Evolutionary conservation across 1,140 invertebrate genomes (phyloP), one percentile per base, ranked within the genome.

Genomic region (Magallana angulata): DNA sequence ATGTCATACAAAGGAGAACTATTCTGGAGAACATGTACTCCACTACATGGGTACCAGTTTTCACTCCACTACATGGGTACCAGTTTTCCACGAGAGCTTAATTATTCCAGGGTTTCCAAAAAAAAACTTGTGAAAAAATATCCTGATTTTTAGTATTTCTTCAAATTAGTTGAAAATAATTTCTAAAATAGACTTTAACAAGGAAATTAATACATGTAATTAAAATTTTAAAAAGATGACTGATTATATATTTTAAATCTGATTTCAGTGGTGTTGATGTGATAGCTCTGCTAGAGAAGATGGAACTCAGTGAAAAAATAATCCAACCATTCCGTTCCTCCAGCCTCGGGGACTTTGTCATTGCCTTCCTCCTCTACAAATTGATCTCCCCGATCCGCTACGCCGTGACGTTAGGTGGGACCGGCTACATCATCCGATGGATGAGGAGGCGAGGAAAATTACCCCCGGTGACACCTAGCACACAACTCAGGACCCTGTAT

Each of bases 321-420:
- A 95, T 98, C 57, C 95, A 96, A 71, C 96, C 97, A 81, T 94
- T 99, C 84, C 96, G 96, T 92, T 96, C 97, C 86, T 96, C 96
- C 92, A 90, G 91, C 18, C 96, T 98, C 91, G 98, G 98, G n/a
- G 97, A 98, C 94, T 95, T 98, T 93, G 98, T 98, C 16, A 95
- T 98, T 18, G 96, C 98, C 0, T 98, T 98, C 95, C 97, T 97
- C 7, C 95, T 98, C 91, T 99, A 99, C 94, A 99, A 99, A 96
- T 95, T 99, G 89, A 96, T 97, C 16, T 98, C 98, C 30, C 98
- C 98, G 1, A 92, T 97, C 16, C 95, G 98, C 91, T 99, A 99
- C 95, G 97, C 97, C 3, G 97, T 98, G 0, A 99, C 98, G 56
- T 91, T 99, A 91, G 97, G 97, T 6, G 97, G 96, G 56, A 97